Base-by-base conservation (phyloP, 2,888 invertebrate species). In the Pemphredon lugubris region DNA sequence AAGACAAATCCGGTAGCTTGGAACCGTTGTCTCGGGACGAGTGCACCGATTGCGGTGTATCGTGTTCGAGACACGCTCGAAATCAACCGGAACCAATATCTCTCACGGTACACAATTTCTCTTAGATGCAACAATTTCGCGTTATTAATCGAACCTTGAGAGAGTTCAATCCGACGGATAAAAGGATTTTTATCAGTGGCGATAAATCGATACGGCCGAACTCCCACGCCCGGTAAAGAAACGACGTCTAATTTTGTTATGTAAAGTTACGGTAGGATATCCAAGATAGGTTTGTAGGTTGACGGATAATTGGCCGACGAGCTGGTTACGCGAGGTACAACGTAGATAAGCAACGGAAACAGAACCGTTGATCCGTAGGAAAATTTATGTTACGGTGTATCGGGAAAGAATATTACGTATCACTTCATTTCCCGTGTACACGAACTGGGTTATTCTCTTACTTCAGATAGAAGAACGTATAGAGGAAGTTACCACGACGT, bases 381-480 rank as follows among this genome's bases (percentile, higher is more conserved):
- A n/a, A 6, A 11, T 16, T 2, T 18, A 13, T 0, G 11, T 0
- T 21, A 20, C 2, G 13, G 14, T n/a, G 6, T 16, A 30, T 16
- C 13, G 9, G 26, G 7, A 4, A 21, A 3, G 6, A 23, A 37
- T n/a, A 21, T 7, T 11, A 7, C 2, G 5, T 26, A 26, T 26
- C 26, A 7, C 26, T 26, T 3, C 7, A 26, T 26, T 26, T 26
- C 26, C 7, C 26, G n/a, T n/a, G n/a, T n/a, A n/a, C 26, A 26
- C 26, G 4, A 26, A 26, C 7, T 26, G 3, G 26, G 7, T 34
- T 16, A 5, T 16, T 37, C 32, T 30, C n/a, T 51, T 16, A 26
- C 75, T 76, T 18, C 73, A 90, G 90, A 90, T 91, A 58, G 91
- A 91, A 73, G 91, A 91, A 70, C 88, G 87, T 57, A 90, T 91